phyloP scores from a whole-genome alignment of 2,888 invertebrate genomes.

The Lacanobia oleracea region DNA sequence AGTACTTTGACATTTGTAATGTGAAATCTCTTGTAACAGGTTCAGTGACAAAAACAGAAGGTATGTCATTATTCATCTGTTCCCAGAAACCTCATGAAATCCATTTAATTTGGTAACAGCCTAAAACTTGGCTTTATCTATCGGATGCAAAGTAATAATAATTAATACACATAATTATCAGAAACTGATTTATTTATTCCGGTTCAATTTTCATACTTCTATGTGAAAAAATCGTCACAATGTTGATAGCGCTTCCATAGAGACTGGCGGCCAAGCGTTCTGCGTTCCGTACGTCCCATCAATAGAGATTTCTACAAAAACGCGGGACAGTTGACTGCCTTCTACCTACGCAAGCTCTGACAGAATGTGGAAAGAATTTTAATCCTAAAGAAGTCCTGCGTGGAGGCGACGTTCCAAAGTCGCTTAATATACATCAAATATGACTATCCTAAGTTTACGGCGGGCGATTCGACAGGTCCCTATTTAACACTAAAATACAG shows the following conservation, averaged over 20 bases:
- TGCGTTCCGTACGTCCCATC: neutral
- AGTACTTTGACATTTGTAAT: too few relatives aligned
- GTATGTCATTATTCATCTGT: neutral
- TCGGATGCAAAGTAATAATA: constrained; percentile 67
- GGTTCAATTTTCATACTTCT: constrained; percentile 81
- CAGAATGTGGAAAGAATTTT: constrained; percentile 68
- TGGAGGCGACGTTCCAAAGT: constrained; percentile 72
- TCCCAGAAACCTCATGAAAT: neutral
- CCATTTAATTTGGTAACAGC: constrained; percentile 8
- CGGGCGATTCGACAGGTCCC: constrained; percentile 69
- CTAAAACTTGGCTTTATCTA: constrained; percentile 22
- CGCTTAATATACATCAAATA: constrained; percentile 65
- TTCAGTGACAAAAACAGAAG: constrained; percentile 3
- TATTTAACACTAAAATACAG: constrained; percentile 59
- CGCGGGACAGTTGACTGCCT: constrained; percentile 22
- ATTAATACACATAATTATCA: constrained; percentile 73
- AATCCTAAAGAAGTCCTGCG: constrained; percentile 73
- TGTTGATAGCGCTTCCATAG: constrained; percentile 62
- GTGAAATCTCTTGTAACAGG: neutral
- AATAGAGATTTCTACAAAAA: neutral
- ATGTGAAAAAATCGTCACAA: constrained; percentile 73
- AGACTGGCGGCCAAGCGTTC: constrained; percentile 24
- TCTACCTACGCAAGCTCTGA: constrained; percentile 48
- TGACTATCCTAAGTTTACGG: constrained; percentile 69
- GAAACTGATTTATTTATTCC: constrained; percentile 78